Percentiles rank a stretch among this genome's conserved stretches.
These are phyloP conservation scores for Patella pellucida DNA, from an alignment of 2,888 invertebrate genomes.

Conservation along the genomic window DNA sequence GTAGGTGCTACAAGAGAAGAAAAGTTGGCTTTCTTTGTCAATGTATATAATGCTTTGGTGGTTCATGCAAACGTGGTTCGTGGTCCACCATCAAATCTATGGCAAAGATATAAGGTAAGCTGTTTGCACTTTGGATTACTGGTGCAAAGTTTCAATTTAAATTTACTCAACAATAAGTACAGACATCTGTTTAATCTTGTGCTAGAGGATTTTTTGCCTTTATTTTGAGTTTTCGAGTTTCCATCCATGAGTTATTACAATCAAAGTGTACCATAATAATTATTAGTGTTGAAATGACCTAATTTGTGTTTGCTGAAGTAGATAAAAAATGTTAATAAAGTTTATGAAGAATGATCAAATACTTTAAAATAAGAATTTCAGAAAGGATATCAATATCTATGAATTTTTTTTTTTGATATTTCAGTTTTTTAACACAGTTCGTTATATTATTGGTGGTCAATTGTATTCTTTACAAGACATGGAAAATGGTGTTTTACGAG, in stretches of 20 bases:
- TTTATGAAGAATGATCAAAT: neutral
- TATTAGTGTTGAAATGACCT: no score
- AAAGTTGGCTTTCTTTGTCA: slow-evolving; percentile 73
- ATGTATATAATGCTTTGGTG: slow-evolving; percentile 73
- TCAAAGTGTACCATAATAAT: no score
- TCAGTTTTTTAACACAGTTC: slow-evolving; percentile 72
- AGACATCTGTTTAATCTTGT: no score
- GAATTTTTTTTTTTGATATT: slow-evolving; percentile 34
- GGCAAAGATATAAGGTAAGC: slow-evolving; percentile 71
- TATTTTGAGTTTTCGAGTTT: no score
- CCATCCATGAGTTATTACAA: no score
- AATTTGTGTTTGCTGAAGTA: no score
- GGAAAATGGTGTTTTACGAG: slow-evolving; percentile 73
- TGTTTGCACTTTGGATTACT: neutral
- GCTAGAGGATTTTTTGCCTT: no score
- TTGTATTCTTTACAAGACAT: slow-evolving; percentile 73
- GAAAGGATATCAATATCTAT: neutral
- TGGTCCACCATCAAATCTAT: slow-evolving; percentile 71
- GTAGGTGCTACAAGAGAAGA: slow-evolving; percentile 61
- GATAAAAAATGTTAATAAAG: neutral
- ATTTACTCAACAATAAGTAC: no score
- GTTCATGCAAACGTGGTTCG: slow-evolving; percentile 71
- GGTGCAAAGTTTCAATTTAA: no score
- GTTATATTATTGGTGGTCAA: slow-evolving; percentile 72
- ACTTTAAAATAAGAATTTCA: neutral